A percentile compares a stretch with the other conserved stretches of the same genome.
phyloP scores from a whole-genome alignment of 2,888 invertebrate species.

The Linnaemya vulpina region DNA sequence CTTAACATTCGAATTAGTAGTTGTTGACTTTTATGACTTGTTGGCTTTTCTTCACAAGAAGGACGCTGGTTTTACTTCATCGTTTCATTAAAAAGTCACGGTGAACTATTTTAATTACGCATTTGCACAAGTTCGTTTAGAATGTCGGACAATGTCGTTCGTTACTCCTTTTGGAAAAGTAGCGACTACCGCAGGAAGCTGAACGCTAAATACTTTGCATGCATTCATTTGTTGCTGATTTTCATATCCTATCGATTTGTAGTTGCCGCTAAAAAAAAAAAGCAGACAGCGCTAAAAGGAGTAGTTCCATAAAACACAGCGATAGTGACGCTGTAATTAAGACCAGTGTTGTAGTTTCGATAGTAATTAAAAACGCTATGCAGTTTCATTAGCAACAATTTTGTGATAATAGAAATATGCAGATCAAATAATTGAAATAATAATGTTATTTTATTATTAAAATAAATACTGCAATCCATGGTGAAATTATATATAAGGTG shows the following conservation, averaged over 20 bases:
- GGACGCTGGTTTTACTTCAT: constrained; percentile 33
- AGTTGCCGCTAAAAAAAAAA: neutral
- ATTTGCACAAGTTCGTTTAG: constrained; percentile 61
- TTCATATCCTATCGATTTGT: neutral
- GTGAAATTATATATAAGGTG: too few species aligned
- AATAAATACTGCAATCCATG: too few species aligned
- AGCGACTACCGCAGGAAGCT: constrained; percentile 13
- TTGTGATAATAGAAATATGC: too few species aligned
- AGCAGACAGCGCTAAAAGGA: neutral
- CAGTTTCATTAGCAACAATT: too few species aligned
- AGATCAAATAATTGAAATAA: too few species aligned
- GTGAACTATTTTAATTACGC: constrained; percentile 59
- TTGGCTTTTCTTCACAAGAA: constrained; percentile 4
- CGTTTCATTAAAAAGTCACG: constrained; percentile 54
- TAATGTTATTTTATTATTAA: too few species aligned
- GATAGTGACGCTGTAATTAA: neutral
- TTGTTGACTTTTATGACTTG: constrained; percentile 60
- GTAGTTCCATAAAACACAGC: neutral
- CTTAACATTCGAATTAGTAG: constrained; percentile 10
- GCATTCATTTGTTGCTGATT: constrained; percentile 36
- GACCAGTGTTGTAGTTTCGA: neutral
- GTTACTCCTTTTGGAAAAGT: constrained; percentile 75
- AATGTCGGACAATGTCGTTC: constrained; percentile 82
- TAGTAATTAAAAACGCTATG: neutral
- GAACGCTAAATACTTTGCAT: constrained; percentile 50